Conservation (phyloP, 1,140 invertebrate species). For the Drosophila arizonae region DNA sequence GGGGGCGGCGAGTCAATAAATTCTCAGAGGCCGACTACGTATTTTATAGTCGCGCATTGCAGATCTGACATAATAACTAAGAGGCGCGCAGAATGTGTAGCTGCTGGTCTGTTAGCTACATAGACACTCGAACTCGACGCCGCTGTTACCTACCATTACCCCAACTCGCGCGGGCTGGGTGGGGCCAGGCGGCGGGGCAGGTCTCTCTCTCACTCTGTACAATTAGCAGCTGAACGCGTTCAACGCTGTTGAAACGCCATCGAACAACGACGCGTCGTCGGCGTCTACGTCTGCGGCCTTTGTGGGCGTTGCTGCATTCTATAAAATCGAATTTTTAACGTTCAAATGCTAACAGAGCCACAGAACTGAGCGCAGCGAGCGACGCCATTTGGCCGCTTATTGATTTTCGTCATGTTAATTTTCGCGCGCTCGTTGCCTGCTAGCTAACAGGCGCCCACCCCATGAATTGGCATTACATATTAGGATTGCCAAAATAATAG, state of each 20-base stretch:
- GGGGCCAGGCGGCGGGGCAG: neutral
- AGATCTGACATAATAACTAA: conserved; percentile 82
- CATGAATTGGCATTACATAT: conserved; percentile 72
- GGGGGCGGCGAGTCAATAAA: conserved; percentile 80
- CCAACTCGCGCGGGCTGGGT: neutral
- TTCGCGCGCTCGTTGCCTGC: conserved; percentile 57
- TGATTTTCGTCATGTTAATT: conserved; percentile 69
- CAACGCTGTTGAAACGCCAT: neutral
- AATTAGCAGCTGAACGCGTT: neutral
- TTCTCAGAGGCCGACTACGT: conserved; percentile 73
- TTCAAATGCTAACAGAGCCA: conserved; percentile 75
- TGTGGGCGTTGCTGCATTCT: conserved; percentile 78
- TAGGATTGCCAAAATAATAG: conserved; percentile 81
- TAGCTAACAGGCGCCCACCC: conserved; percentile 80
- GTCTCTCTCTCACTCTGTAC: conserved; percentile 6
- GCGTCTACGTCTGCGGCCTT: conserved; percentile 22
- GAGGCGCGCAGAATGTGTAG: conserved; percentile 76
- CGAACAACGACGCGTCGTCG: neutral
- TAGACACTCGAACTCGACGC: conserved; percentile 20
- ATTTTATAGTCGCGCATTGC: conserved; percentile 82
- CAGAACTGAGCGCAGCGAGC: conserved; percentile 52
- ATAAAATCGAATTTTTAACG: conserved; percentile 83
- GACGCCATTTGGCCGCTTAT: conserved; percentile 34
- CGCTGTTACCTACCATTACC: conserved; percentile 52
- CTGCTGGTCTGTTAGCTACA: conserved; percentile 57